Percentiles rank a stretch among this genome's conserved stretches.
Conservation (phyloP, 1,140 invertebrate genomes). For the Eubasilissa regina region DNA sequence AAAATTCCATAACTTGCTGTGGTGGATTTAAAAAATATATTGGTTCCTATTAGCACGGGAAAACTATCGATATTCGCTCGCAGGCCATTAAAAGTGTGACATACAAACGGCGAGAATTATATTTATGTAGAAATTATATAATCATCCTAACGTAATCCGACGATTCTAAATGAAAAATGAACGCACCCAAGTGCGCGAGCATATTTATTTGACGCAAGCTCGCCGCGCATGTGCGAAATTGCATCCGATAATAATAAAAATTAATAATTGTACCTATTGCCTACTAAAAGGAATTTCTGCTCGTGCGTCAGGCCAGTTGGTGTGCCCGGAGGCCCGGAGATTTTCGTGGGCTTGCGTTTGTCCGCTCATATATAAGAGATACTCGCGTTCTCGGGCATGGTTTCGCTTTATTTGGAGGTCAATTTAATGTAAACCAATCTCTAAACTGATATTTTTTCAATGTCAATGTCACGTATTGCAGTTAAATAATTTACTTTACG, state of each 20-base stretch:
- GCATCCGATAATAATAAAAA: background rate
- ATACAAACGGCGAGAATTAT: no score
- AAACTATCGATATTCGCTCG: no score
- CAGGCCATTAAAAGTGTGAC: no score
- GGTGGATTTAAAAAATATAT: no score
- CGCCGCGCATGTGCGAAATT: background rate
- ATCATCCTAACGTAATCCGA: no score
- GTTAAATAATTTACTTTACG: background rate
- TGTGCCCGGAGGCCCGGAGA: background rate
- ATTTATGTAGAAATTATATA: no score
- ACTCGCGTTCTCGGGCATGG: background rate
- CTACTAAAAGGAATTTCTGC: background rate
- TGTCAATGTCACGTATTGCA: background rate
- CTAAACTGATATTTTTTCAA: constrained; percentile 17
- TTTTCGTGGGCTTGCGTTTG: background rate
- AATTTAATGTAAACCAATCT: constrained; percentile 43
- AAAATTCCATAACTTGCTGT: no score
- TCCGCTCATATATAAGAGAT: no score
- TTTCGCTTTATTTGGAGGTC: constrained; percentile 41
- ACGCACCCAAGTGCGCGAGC: no score
- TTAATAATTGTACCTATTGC: background rate
- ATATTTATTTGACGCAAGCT: background rate
- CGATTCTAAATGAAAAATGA: no score
- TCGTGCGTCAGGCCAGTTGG: background rate
- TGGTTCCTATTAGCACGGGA: no score